Base-by-base conservation (phyloP, 1,140 invertebrate genomes). In the Nasonia giraulti region DNA sequence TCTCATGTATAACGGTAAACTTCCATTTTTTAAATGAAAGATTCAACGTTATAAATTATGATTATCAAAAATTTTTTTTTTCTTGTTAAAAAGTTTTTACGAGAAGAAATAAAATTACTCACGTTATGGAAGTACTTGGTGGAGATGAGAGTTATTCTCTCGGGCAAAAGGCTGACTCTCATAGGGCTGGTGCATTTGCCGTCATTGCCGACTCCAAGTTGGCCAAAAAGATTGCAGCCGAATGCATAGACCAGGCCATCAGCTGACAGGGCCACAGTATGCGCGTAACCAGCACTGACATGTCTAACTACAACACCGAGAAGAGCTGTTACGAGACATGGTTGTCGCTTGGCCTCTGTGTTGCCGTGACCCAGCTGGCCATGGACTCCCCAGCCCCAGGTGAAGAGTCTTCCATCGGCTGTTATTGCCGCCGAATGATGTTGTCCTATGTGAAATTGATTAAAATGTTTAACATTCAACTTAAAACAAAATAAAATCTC, bases 51-150 rank as follows among this genome's bases (percentile, higher is more conserved):
- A 5, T 79, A 79, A 66, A 40, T 40, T 66, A 8, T 17, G 44
- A 73, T 44, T 71, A n/a, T 33, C 14, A 20, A 17, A 17, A 82
- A 17, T 50, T 0, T 33, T 27, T 12, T 80, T 11, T 10, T 76
- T 0, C 78, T 50, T 80, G 50, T 69, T 8, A 0, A 66, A 20
- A 33, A 12, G 1, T 14, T n/a, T 4, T 31, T 12, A 62, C 7
- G 33, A 37, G 33, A 8, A 10, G 62, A 77, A 77, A 44, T 11
- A 33, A 77, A 55, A 31, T 76, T 33, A 94, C 95, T 95, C 94
- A 97, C 96, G 93, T 95, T 97, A 88, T 97, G 96, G 93, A 97
- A 98, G 91, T 96, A 97, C 89, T 95, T 96, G 47, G 96, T 96
- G 82, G 96, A 93, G 88, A 97, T 95, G 85, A 95, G 92, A 81